Base-by-base conservation (phyloP, 2,888 invertebrate species). In the Pelosia muscerda region DNA sequence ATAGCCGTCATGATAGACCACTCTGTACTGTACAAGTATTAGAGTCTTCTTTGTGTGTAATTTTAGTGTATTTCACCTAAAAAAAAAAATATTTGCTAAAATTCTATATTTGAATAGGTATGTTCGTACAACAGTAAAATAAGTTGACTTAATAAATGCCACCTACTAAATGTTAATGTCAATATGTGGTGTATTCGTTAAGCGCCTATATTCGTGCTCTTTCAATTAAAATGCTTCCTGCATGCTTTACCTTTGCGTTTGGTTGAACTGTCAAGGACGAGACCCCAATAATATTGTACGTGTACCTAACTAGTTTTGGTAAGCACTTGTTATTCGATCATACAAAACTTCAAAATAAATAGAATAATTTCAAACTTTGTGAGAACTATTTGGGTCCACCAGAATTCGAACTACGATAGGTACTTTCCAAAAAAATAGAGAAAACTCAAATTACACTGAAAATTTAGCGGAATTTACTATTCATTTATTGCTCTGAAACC, bases 341-440 rank as follows among this genome's bases (percentile, higher is more conserved):
- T n/a, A 66, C 68, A 34, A 60, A 63, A 60, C 61, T 58, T 70
- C 65, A 61, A 73, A 73, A 56, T 63, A 67, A 57, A 61, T 42
- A 60, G 60, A 76, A 63, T 62, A 19, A 28, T 56, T 69, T 5
- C 57, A 23, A 76, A 76, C 66, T 73, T n/a, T n/a, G n/a, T n/a
- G n/a, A n/a, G n/a, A n/a, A n/a, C n/a, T n/a, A n/a, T n/a, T n/a
- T n/a, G n/a, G n/a, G 73, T 75, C 73, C 69, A 79, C 73, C 75
- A 77, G 65, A 73, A 56, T 73, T 70, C 13, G 34, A 1, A 22
- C 57, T 42, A 42, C n/a, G 26, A 25, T 10, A 59, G 26, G 49
- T 61, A 42, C 42, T 2, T 38, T 38, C 38, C 15, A 38, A 38
- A 38, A 38, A 15, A 13, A 15, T 15, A 15, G 1, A 38, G 13